A percentile compares a stretch with the other conserved stretches of the same genome.
These are phyloP conservation scores for Pandemis heparana DNA, from an alignment of 2,888 invertebrate genomes.

Conservation along the genomic window DNA sequence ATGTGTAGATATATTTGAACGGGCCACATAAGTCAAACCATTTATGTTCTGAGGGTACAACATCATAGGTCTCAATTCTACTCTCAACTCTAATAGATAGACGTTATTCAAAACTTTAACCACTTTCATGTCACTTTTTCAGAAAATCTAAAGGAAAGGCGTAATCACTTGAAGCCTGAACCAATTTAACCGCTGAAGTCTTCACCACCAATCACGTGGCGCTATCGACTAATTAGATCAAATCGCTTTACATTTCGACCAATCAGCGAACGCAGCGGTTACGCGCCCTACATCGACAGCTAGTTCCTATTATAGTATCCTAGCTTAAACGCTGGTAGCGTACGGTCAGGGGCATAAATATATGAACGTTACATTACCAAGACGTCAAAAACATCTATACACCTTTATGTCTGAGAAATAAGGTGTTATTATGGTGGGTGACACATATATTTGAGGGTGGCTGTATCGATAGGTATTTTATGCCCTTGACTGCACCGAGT, in stretches of 20 bases:
- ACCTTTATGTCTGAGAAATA: too few relatives aligned
- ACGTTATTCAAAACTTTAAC: too few relatives aligned
- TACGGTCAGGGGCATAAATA: background rate
- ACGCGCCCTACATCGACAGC: conserved; percentile 4
- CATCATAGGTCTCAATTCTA: too few relatives aligned
- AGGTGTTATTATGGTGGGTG: too few relatives aligned
- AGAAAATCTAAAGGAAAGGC: conserved; percentile 25
- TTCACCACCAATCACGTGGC: background rate
- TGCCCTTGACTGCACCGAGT: background rate
- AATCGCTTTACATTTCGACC: background rate
- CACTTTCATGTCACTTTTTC: background rate
- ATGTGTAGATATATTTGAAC: too few relatives aligned
- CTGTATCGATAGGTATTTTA: too few relatives aligned
- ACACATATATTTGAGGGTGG: too few relatives aligned
- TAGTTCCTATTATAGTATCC: conserved; percentile 36
- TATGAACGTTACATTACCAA: too few relatives aligned
- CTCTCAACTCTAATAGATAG: too few relatives aligned
- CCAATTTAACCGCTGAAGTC: background rate
- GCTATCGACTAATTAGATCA: background rate
- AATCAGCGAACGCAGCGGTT: background rate
- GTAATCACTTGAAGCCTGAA: background rate
- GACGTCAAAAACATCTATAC: too few relatives aligned
- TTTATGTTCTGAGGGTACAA: too few relatives aligned
- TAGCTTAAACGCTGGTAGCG: conserved; percentile 13
- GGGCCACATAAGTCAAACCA: too few relatives aligned